These are phyloP conservation scores for Chelonoidis abingdonii DNA, from an alignment of 2,113 vertebrate species.

Conservation along the genomic window DNA sequence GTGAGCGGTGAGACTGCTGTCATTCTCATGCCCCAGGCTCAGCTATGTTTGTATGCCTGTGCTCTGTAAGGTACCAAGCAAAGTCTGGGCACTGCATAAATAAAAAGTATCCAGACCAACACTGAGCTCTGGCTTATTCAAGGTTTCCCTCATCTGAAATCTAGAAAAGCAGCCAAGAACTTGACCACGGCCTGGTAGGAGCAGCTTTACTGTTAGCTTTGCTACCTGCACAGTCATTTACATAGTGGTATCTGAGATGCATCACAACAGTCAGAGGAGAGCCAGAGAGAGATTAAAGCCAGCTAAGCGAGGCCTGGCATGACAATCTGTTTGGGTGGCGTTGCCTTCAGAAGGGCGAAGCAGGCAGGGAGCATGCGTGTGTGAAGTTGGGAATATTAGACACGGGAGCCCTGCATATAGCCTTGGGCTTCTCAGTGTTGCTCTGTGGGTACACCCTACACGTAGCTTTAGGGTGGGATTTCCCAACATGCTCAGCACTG, in stretches of 20 bases:
- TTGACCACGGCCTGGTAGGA: background rate
- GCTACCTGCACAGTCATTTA: too few species aligned
- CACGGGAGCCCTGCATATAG: background rate
- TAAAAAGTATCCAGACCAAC: background rate
- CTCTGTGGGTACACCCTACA: background rate
- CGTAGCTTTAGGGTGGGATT: background rate
- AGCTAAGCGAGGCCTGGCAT: background rate
- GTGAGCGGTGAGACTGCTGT: background rate
- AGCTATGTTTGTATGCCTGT: rapidly evolving
- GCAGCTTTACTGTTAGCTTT: background rate
- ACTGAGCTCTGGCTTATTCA: background rate
- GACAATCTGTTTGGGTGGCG: background rate
- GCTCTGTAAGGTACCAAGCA: background rate
- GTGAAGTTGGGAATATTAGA: background rate
- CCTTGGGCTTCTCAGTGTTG: background rate
- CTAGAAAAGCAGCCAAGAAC: rapidly evolving
- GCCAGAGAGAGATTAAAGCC: background rate
- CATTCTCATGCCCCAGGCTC: background rate
- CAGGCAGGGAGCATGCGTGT: background rate
- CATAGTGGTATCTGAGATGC: rapidly evolving
- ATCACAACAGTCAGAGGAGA: background rate
- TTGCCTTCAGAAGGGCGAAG: background rate
- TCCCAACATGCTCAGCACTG: background rate
- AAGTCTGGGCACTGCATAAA: background rate
- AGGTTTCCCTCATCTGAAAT: background rate